Conservation (phyloP, 2,113 vertebrate genomes). For the Notothenia coriiceps region DNA sequence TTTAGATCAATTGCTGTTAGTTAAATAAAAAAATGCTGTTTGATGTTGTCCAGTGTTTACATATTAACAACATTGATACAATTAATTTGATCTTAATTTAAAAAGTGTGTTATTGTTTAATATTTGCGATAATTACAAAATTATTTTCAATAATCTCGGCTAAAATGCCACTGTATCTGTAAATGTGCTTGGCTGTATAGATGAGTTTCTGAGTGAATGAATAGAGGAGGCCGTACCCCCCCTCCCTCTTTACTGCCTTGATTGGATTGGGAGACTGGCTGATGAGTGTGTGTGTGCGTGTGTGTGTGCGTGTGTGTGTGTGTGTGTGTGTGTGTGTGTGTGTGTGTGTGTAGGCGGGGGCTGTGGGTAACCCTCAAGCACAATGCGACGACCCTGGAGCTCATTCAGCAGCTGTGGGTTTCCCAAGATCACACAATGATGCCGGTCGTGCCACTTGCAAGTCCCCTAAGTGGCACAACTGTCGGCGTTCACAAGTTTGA, state of each 20-base stretch:
- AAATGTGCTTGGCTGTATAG: slow-evolving; percentile 50
- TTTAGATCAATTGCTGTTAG: not conserved
- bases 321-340: slow-evolving; percentile 58
- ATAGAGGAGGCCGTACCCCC: slow-evolving; percentile 50
- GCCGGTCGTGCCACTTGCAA: slow-evolving; percentile 83
- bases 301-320: slow-evolving; percentile 57
- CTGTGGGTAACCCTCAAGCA: slow-evolving; percentile 77
- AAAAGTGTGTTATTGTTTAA: slow-evolving; percentile 1
- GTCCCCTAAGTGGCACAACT: slow-evolving; percentile 81
- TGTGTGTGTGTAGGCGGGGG: slow-evolving; percentile 73
- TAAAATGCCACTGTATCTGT: slow-evolving; percentile 44
- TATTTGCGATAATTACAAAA: slow-evolving; percentile 15
- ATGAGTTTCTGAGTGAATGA: slow-evolving; percentile 68
- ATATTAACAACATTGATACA: not conserved
- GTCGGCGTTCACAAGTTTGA: slow-evolving; percentile 84
- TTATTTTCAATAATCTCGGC: not conserved
- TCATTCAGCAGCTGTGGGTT: slow-evolving; percentile 89
- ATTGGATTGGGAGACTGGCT: slow-evolving; percentile 70
- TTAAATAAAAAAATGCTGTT: not conserved
- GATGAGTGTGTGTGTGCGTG: slow-evolving; percentile 63
- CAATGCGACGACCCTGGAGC: slow-evolving; percentile 81
- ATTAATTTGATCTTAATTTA: not conserved
- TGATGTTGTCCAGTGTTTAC: not conserved
- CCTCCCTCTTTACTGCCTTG: slow-evolving; percentile 61
- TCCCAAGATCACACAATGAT: slow-evolving; percentile 90